phyloP scores from a whole-genome alignment of 2,797 vertebrate species.

The Thunnus albacares region DNA sequence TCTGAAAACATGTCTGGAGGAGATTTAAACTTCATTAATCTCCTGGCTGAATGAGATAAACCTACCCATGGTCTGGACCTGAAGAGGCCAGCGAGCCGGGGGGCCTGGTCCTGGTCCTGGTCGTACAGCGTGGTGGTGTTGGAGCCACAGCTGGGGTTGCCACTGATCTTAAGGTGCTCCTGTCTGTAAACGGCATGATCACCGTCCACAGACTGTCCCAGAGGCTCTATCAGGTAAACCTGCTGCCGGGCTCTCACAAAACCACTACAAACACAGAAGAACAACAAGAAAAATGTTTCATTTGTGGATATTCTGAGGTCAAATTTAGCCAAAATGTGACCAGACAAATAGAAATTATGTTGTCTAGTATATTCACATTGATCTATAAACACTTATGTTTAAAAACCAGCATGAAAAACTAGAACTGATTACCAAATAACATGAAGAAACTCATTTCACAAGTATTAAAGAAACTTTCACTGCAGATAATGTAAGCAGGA shows the following conservation, averaged over 20 bases:
- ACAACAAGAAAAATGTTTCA: not conserved
- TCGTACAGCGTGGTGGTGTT: conserved; percentile 65
- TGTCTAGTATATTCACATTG: too few relatives aligned
- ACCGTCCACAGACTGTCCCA: conserved; percentile 68
- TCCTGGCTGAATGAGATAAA: not conserved
- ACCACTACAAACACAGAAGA: conserved; percentile 81
- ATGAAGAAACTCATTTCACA: conserved; percentile 39
- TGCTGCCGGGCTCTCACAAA: conserved; percentile 83
- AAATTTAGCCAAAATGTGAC: not conserved
- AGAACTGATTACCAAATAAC: conserved; percentile 8
- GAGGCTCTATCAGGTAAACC: conserved; percentile 91
- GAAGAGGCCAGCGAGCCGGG: conserved; percentile 79
- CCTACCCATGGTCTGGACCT: conserved; percentile 86
- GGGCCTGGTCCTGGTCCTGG: conserved; percentile 61
- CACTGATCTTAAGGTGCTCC: conserved; percentile 79
- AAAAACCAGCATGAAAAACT: not conserved
- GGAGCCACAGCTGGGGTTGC: conserved; percentile 70
- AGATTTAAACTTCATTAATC: not conserved
- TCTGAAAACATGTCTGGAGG: not conserved
- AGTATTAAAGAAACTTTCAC: not conserved
- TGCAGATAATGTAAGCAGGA: not conserved
- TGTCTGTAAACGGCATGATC: conserved; percentile 88
- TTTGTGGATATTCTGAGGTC: not conserved
- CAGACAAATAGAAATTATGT: not conserved
- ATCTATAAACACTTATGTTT: too few relatives aligned